A percentile compares a stretch with the other conserved stretches of the same genome.
phyloP scores from a whole-genome alignment of 2,888 invertebrate species.

The Hesperia comma region DNA sequence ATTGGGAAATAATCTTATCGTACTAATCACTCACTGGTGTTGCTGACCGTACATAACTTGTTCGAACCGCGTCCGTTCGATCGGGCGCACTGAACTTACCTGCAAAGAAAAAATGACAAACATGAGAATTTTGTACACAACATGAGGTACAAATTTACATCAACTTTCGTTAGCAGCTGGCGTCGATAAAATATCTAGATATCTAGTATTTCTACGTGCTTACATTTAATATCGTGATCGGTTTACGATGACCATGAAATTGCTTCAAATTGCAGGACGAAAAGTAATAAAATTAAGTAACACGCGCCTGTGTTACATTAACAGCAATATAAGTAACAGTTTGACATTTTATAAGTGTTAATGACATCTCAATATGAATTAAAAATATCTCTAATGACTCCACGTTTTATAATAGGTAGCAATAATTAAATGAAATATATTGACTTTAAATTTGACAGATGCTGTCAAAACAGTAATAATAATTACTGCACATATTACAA shows the following conservation, averaged over 20 bases:
- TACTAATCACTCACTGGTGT: not conserved
- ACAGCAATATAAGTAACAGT: no score
- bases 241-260: not conserved
- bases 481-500: no score
- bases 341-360: no score
- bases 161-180: conserved; percentile 21
- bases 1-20: not conserved
- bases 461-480: not conserved
- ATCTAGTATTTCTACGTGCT: not conserved
- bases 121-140: conserved; percentile 21
- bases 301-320: no score
- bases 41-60: conserved; percentile 36
- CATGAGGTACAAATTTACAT: conserved; percentile 11
- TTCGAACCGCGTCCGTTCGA: conserved; percentile 40
- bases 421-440: no score
- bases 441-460: not conserved
- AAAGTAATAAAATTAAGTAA: not conserved
- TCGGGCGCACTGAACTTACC: conserved; percentile 46
- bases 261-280: not conserved
- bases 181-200: conserved; percentile 1
- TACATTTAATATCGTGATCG: not conserved
- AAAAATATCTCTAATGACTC: no score
- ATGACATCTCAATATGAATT: no score
- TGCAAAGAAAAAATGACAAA: conserved; percentile 44
- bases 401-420: no score